Evolutionary conservation across 2,113 vertebrate genomes (phyloP).

Genomic region (Chamaetylas fuelleborni): DNA sequence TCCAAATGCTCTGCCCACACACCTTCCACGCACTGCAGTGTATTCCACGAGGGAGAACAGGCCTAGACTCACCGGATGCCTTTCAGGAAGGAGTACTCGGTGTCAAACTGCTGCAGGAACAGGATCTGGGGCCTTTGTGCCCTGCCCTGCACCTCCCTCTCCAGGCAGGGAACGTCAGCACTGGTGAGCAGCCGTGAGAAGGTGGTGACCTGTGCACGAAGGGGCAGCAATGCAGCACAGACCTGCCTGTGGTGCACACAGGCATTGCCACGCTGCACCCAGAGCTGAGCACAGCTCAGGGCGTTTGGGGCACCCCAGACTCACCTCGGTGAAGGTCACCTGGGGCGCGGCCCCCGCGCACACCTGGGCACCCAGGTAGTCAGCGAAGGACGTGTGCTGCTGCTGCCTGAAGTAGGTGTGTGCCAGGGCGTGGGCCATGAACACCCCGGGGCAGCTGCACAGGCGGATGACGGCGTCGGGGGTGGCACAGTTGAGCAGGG

Average conservation of each 20-base stretch:
- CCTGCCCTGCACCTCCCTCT: slow-evolving; percentile 55
- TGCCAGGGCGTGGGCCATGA: slow-evolving; percentile 58
- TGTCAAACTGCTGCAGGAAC: slow-evolving; percentile 92
- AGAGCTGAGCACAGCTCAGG: rapidly evolving
- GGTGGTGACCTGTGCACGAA: slow-evolving; percentile 83
- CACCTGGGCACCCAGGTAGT: slow-evolving; percentile 79
- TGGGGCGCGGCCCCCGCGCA: background rate
- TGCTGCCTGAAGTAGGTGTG: slow-evolving; percentile 79
- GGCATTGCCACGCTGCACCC: rapidly evolving
- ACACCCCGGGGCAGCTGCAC: slow-evolving; percentile 56
- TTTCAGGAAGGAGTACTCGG: slow-evolving; percentile 88
- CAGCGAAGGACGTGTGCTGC: slow-evolving; percentile 81
- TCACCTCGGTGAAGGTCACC: slow-evolving; percentile 86
- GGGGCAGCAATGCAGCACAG: background rate
- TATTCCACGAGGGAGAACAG: rapidly evolving
- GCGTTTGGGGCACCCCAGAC: rapidly evolving
- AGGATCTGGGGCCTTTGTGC: slow-evolving; percentile 71
- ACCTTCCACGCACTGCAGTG: background rate
- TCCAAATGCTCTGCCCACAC: background rate
- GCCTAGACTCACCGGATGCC: slow-evolving; percentile 80
- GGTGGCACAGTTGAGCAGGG: slow-evolving; percentile 87
- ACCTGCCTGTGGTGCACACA: rapidly evolving
- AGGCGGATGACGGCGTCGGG: slow-evolving; percentile 88
- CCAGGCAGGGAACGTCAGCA: slow-evolving; percentile 71
- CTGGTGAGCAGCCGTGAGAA: slow-evolving; percentile 92